Base-by-base conservation (phyloP, 2,888 invertebrate species). In the Sphecodes monilicornis region DNA sequence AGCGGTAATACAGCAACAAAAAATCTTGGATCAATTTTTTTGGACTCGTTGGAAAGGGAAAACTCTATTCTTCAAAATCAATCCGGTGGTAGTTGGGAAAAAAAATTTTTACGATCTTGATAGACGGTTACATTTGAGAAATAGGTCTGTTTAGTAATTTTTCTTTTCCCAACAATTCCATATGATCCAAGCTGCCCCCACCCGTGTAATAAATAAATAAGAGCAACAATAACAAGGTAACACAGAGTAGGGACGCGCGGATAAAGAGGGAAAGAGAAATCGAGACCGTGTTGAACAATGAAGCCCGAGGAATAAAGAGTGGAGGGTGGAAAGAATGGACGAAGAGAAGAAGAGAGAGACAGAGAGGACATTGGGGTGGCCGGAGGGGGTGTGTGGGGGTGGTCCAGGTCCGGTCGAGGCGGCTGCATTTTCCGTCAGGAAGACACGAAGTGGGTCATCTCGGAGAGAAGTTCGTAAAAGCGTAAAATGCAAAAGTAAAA, bases 381-480 rank as follows among this genome's bases (percentile, higher is more conserved):
- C 3, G 32, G 5, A 16, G 26, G 3, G 46, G 72, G 26, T 13
- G 26, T 13, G 32, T 29, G 29, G n/a, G 69, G 36, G 76, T 4
- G 39, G 72, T 26, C 70, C 26, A 72, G 75, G 41, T 43, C 70
- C 46, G 66, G 64, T 46, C 46, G 68, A 57, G 79, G 75, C 68
- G 76, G 79, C 68, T 80, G 79, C 79, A 69, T 86, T 88, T 88
- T 78, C 86, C 82, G 80, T 84, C 85, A 60, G 80, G 82, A 86
- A 83, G 83, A 87, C 83, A 78, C 85, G 80, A 89, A 89, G 87
- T 88, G 88, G 89, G 89, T 89, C 89, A 89, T 88, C 89, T 79
- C 80, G 82, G 72, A 78, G 86, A 84, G 84, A 85, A 85, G 89
- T 84, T 83, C 85, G 89, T 85, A 87, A 89, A 83, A 89, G 87